These are phyloP conservation scores for Sardina pilchardus DNA, from an alignment of 2,113 vertebrate genomes.

Conservation along the genomic window DNA sequence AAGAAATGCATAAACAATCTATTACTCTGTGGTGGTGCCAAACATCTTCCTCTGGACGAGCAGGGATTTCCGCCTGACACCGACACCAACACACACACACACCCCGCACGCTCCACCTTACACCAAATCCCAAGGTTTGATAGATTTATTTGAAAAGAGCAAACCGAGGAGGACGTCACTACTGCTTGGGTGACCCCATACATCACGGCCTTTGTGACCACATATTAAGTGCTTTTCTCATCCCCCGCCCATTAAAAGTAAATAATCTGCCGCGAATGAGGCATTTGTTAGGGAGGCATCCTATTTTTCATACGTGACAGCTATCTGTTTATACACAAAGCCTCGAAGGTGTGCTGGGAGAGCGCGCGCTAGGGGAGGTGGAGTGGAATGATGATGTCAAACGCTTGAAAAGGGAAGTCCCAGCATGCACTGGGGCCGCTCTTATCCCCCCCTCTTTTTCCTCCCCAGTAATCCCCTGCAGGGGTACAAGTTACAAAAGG, in stretches of 20 bases:
- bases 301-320: constrained; percentile 71
- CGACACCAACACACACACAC: not conserved
- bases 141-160: constrained; percentile 68
- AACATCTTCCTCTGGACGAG: constrained; percentile 25
- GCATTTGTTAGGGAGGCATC: constrained; percentile 57
- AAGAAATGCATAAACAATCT: constrained; percentile 24
- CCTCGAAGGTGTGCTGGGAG: constrained; percentile 46
- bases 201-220: constrained; percentile 70
- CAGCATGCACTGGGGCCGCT: not conserved
- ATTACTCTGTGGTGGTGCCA: constrained; percentile 27
- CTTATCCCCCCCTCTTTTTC: not conserved
- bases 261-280: constrained; percentile 72
- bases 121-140: constrained; percentile 38
- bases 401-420: constrained; percentile 17
- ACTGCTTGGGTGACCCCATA: constrained; percentile 66
- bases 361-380: not conserved
- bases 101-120: constrained; percentile 30
- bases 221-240: constrained; percentile 73
- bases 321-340: constrained; percentile 64
- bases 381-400: constrained; percentile 53
- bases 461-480: not conserved
- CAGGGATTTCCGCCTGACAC: constrained; percentile 18
- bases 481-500: not conserved
- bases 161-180: constrained; percentile 54
- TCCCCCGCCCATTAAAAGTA: constrained; percentile 73